A percentile compares a stretch with the other conserved stretches of the same genome.
Evolutionary conservation across 2,888 invertebrate species (phyloP).

Genomic region (Cryptocephalus primarius): DNA sequence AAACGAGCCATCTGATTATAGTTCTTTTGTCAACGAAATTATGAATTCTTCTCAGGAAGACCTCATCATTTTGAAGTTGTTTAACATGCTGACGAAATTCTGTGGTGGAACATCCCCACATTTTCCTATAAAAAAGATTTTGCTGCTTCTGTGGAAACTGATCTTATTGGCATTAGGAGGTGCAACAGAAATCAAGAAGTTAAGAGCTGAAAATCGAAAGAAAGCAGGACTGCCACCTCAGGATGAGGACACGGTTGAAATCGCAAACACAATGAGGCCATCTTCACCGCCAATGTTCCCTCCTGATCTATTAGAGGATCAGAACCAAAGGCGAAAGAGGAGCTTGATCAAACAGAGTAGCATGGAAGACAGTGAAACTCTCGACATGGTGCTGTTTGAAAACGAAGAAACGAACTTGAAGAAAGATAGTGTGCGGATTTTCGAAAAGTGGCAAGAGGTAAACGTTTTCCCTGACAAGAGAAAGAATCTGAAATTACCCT

Average conservation of each 20-base stretch:
- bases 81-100: slow-evolving; percentile 93
- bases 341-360: slow-evolving; percentile 88
- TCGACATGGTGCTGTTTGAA: slow-evolving; percentile 51
- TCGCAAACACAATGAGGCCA: slow-evolving; percentile 88
- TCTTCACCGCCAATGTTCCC: slow-evolving; percentile 92
- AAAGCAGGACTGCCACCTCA: slow-evolving; percentile 62
- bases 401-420: slow-evolving; percentile 42
- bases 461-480: background rate
- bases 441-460: slow-evolving; percentile 6
- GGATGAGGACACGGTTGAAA: slow-evolving; percentile 88
- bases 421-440: slow-evolving; percentile 25
- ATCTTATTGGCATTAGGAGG: slow-evolving; percentile 88
- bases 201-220: slow-evolving; percentile 61
- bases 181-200: slow-evolving; percentile 66
- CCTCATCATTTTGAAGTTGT: slow-evolving; percentile 73
- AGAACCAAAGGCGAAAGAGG: slow-evolving; percentile 66
- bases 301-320: slow-evolving; percentile 77
- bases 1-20: slow-evolving; percentile 36
- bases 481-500: slow-evolving; percentile 52
- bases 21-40: slow-evolving; percentile 49
- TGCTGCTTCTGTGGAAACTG: slow-evolving; percentile 86
- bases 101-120: slow-evolving; percentile 94
- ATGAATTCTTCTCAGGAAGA: slow-evolving; percentile 61
- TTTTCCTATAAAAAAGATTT: slow-evolving; percentile 97
- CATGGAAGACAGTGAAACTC: slow-evolving; percentile 66